Base-by-base conservation (phyloP, 2,888 invertebrate genomes). In the Cistogaster globosa region DNA sequence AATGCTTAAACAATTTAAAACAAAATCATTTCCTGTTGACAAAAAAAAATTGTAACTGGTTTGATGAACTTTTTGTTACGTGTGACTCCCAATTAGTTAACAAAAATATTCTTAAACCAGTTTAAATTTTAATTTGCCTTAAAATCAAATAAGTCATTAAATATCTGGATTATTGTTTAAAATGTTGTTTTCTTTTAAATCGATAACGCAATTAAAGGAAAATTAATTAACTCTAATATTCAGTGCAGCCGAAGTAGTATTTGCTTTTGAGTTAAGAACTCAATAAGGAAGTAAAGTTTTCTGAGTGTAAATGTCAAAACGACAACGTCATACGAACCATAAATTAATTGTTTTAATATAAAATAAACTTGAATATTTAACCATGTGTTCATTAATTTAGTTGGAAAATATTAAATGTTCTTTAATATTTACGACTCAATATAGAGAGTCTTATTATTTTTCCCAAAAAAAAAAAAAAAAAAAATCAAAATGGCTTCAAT, bases 1-100 rank as follows among this genome's bases (percentile, higher is more conserved):
- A 16, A 12, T 0, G 26, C 20, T 76, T 57, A 32, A 45, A 22
- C 36, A 55, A 45, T 57, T 55, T 14, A 63, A 65, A 65, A 42
- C 14, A 74, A 77, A 69, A 55, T 76, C 36, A 58, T 63, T 80
- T 80, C 79, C 79, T 63, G 57, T 71, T 48, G 51, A 7, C 42
- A 36, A 79, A 18, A 16, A 48, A 53, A 20, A 16, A 48, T 20
- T 36, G 18, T 75, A 7, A 42, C 51, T 48, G 62, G 75, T 75
- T 62, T 63, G 75, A 75, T 68, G 68, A 75, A 75, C 75, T 48
- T 55, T 51, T 22, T 65, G 11, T 48, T 48, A 14, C 48, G 58
- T 36, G 45, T 55, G 75, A 81, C 81, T 81, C 75, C 68, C 81
- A 68, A 48, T 65, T 65, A 45, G 20, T 26, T 55, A 8, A 62